Evolutionary conservation across 2,113 vertebrate species (phyloP).

Genomic region (Motacilla alba): DNA sequence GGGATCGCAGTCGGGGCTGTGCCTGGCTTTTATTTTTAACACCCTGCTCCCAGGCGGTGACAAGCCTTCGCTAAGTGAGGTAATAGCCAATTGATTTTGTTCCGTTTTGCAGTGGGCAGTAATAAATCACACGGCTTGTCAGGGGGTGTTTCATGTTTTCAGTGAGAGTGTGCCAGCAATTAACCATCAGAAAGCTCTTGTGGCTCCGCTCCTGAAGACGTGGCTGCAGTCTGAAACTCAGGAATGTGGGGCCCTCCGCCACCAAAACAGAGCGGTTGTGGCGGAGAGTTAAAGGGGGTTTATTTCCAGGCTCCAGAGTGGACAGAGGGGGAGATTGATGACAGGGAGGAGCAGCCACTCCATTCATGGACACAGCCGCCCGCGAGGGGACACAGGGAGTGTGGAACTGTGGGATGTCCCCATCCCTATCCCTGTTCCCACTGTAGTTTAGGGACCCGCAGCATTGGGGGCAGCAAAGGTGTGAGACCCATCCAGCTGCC

Average conservation of each 20-base stretch:
- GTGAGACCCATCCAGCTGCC: not conserved
- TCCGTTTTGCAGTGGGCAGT: constrained; percentile 90
- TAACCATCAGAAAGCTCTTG: constrained; percentile 84
- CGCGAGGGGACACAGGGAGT: not conserved
- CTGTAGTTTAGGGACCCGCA: not conserved
- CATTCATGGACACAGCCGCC: not conserved
- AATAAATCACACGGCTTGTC: constrained; percentile 96
- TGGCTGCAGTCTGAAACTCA: constrained; percentile 26
- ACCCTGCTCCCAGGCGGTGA: constrained; percentile 88
- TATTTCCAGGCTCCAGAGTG: constrained; percentile 25
- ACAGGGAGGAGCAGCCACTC: not conserved
- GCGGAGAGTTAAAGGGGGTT: constrained; percentile 24
- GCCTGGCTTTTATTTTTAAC: constrained; percentile 90
- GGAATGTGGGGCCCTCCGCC: constrained; percentile 33
- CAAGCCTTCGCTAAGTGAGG: constrained; percentile 91
- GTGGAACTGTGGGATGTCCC: not conserved
- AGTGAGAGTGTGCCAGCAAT: constrained; percentile 89
- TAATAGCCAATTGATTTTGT: constrained; percentile 98
- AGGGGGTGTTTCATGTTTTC: constrained; percentile 86
- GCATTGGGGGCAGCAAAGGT: accelerated
- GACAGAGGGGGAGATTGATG: constrained; percentile 57
- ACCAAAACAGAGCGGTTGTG: constrained; percentile 15
- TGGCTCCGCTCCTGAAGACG: constrained; percentile 66
- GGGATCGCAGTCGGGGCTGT: not conserved
- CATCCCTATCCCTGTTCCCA: not conserved